A percentile compares a stretch with the other conserved stretches of the same genome.
phyloP scores from a whole-genome alignment of 2,113 vertebrate genomes.

The Vulpes vulpes region DNA sequence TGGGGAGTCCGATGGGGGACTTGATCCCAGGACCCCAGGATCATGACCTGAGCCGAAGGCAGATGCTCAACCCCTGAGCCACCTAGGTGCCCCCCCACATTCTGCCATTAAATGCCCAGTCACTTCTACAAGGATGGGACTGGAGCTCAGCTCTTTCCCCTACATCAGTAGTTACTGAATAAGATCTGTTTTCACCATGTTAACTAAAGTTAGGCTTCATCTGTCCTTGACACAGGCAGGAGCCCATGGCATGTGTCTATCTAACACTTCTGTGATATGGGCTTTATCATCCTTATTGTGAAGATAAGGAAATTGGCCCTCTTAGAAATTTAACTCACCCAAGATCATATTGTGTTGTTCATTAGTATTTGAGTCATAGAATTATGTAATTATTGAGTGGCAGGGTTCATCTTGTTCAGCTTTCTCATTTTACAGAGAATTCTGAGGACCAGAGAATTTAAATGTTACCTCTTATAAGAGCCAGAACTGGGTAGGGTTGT shows the following conservation, averaged over 20 bases:
- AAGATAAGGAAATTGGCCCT: slow-evolving; percentile 37
- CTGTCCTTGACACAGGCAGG: neutral
- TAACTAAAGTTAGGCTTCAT: neutral
- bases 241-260: neutral
- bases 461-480: neutral
- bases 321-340: slow-evolving; percentile 4
- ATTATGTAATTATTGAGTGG: neutral
- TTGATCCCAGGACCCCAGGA: too few species aligned
- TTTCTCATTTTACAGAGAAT: slow-evolving; percentile 7
- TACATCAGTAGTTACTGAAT: neutral
- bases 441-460: neutral
- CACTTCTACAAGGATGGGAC: neutral
- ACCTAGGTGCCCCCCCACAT: neutral
- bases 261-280: neutral
- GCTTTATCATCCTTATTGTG: slow-evolving; percentile 25
- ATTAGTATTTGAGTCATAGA: slow-evolving; percentile 53
- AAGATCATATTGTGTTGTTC: neutral
- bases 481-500: neutral
- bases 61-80: too few species aligned
- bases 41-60: too few species aligned
- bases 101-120: neutral
- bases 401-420: neutral
- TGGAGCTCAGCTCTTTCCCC: neutral
- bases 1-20: too few species aligned
- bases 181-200: neutral